A percentile compares a stretch with the other conserved stretches of the same genome.
Evolutionary conservation across 23 tunicate species (phyloP).

Genomic region (Oikopleura albicans): DNA sequence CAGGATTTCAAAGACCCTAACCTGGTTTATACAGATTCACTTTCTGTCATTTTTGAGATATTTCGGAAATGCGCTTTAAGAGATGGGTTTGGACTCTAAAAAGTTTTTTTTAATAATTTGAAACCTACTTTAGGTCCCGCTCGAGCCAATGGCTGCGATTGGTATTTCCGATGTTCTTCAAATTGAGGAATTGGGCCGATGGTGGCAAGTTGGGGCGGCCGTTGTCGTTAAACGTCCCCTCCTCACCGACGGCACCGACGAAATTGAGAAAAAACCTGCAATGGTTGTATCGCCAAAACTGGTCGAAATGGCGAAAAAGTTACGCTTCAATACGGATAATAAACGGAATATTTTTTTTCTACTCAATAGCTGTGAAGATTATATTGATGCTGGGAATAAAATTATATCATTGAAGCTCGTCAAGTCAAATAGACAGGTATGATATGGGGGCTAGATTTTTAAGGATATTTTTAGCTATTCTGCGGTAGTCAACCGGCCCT

Average conservation of each 20-base stretch:
- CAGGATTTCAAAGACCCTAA: no score
- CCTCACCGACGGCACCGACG: background rate
- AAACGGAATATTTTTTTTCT: background rate
- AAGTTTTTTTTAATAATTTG: no score
- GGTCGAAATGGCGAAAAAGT: background rate
- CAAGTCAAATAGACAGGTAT: background rate
- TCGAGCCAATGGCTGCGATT: background rate
- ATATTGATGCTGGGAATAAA: background rate
- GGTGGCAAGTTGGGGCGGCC: conserved; percentile 14
- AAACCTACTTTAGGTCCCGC: no score
- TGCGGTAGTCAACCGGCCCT: no score
- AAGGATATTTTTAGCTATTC: no score
- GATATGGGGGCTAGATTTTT: no score
- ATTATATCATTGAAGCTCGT: background rate
- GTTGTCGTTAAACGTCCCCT: background rate
- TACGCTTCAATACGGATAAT: conserved; percentile 6
- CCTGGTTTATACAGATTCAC: no score
- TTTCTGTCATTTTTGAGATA: no score
- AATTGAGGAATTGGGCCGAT: background rate
- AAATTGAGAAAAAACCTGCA: background rate
- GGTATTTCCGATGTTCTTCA: background rate
- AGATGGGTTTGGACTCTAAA: no score
- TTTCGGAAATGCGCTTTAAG: no score
- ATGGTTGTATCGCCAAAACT: background rate
- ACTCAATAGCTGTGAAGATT: background rate